Base-by-base conservation (phyloP, 1,140 invertebrate genomes). In the Zaprionus capensis region DNA sequence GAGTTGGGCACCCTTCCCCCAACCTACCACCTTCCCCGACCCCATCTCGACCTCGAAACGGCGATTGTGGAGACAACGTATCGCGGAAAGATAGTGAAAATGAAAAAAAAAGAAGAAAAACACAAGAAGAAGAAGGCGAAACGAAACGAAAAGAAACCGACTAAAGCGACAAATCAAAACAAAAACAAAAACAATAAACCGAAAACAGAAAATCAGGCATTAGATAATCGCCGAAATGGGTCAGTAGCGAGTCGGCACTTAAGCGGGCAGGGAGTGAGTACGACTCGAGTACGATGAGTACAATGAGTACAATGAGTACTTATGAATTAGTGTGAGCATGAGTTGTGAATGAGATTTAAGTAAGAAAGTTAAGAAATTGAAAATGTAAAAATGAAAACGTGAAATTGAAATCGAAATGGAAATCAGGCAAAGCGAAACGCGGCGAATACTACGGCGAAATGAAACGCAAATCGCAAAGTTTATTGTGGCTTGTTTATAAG, bases 141-240 rank as follows among this genome's bases (percentile, higher is more conserved):
- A 44, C 41, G 41, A 44, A 41, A 34, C 31, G 31, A 34, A 34
- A 34, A 9, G 14, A 15, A 41, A 41, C 38, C 12, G 15, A 14
- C 38, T 41, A 41, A 41, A 49, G n/a, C 20, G 46, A 41, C 38
- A 46, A 51, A 51, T 51, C 46, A 57, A 73, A 59, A 51, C 22
- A 58, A 70, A 82, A 58, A 24, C 17, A 55, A 31, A 38, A 53
- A 41, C 26, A 38, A n/a, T 34, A 28, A 26, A 24, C 17, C 17
- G 38, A 41, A 46, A 20, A 26, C 53, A 62, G 56, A 36, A 72
- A 76, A 51, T 28, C 65, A 80, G 80, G 65, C 70, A 88, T 87
- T 87, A 87, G 84, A 87, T 88, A 88, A 87, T 87, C 84, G 65
- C 59, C 74, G 44, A 87, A 87, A 87, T 87, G 84, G 84, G 81